Evolutionary conservation across 2,797 vertebrate genomes (phyloP).

Genomic region (Pseudopleuronectes americanus): DNA sequence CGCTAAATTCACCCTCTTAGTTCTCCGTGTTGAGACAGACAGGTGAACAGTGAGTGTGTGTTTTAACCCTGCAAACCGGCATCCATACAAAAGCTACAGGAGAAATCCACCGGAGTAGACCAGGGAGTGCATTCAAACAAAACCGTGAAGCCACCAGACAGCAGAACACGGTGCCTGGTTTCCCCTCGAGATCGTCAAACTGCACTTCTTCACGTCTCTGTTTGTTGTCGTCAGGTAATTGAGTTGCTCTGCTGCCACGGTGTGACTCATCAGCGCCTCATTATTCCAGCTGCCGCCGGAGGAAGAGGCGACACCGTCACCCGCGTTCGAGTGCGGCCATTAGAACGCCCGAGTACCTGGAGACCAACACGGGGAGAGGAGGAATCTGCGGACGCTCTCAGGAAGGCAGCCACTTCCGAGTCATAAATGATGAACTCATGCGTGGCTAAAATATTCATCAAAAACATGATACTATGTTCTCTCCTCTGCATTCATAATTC

Average conservation of each 20-base stretch:
- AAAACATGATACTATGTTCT: slow-evolving; percentile 21
- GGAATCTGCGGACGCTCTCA: slow-evolving; percentile 27
- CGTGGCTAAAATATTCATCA: slow-evolving; percentile 59
- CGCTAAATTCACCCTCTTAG: slow-evolving; percentile 20
- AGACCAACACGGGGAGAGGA: slow-evolving; percentile 2
- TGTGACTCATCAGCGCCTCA: slow-evolving; percentile 69
- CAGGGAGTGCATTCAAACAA: slow-evolving; percentile 49
- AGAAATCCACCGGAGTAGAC: slow-evolving; percentile 31
- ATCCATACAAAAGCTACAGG: slow-evolving; percentile 33
- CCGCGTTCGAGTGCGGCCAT: slow-evolving; percentile 47
- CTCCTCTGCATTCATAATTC: slow-evolving; percentile 46
- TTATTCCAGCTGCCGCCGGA: slow-evolving; percentile 62
- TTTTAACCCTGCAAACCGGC: slow-evolving; percentile 42
- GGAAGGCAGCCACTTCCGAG: slow-evolving; percentile 20
- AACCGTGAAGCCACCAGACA: slow-evolving; percentile 28
- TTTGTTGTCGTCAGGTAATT: slow-evolving; percentile 71
- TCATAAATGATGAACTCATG: slow-evolving; percentile 49
- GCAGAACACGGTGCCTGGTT: slow-evolving; percentile 26
- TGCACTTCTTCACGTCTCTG: slow-evolving; percentile 36
- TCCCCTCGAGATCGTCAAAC: slow-evolving; percentile 55
- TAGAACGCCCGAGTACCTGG: slow-evolving; percentile 37
- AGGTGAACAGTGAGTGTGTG: slow-evolving; percentile 1
- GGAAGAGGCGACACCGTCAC: slow-evolving; percentile 43
- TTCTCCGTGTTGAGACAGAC: slow-evolving; percentile 22
- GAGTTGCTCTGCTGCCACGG: slow-evolving; percentile 58